phyloP scores from a whole-genome alignment of 2,113 vertebrate genomes.

The Acanthisitta chloris region DNA sequence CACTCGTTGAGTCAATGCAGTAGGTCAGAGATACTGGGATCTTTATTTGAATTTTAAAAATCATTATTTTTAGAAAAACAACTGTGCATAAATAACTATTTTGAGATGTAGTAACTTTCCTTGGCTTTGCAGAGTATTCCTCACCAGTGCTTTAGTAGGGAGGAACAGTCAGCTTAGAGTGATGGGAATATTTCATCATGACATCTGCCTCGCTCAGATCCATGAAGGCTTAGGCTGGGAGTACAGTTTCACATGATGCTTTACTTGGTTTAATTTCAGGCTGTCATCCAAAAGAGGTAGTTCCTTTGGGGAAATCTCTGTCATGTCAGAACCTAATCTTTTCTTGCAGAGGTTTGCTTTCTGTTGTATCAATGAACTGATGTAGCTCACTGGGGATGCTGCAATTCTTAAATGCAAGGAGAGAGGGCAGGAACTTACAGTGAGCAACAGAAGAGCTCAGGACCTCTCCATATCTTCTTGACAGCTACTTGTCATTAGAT shows the following conservation, averaged over 20 bases:
- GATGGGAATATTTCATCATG: not conserved
- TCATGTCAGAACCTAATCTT: not conserved
- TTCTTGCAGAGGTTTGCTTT: not conserved
- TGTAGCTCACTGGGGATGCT: not conserved
- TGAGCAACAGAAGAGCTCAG: not conserved
- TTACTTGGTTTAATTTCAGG: not conserved
- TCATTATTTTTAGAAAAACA: not conserved
- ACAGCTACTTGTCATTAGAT: not conserved
- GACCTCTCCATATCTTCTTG: not conserved
- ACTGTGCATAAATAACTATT: not conserved
- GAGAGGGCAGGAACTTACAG: not conserved
- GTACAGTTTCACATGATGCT: not conserved
- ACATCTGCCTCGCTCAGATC: not conserved
- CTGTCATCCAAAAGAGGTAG: not conserved
- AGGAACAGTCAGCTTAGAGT: not conserved
- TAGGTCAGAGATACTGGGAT: not conserved
- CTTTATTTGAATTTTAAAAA: not conserved
- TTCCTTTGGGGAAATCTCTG: not conserved
- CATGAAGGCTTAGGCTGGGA: not conserved
- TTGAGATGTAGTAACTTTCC: not conserved
- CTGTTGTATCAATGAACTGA: not conserved
- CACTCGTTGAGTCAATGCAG: not conserved
- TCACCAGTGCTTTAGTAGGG: not conserved
- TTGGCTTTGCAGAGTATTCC: not conserved
- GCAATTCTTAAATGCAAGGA: not conserved